Conservation (phyloP, 2,888 invertebrate species). For the Prenolepis imparis region DNA sequence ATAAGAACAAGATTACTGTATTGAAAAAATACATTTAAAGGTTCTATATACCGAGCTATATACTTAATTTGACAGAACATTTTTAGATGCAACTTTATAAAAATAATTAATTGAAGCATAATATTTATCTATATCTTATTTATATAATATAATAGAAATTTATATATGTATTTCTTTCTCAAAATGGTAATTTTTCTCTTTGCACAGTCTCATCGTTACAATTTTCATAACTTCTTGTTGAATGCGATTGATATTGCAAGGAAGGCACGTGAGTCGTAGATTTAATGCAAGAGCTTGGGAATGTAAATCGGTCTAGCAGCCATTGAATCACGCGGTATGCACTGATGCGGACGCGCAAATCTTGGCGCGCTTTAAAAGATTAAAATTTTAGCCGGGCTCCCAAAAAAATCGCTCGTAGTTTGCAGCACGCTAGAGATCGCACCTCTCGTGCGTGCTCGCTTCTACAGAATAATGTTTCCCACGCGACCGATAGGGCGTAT, state of each 20-base stretch:
- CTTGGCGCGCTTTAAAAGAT: conserved; percentile 54
- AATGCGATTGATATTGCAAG: conserved; percentile 1
- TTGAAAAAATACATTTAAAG: conserved; percentile 9
- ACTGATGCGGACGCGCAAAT: conserved; percentile 25
- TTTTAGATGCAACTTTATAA: background rate
- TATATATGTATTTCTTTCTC: background rate
- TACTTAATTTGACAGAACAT: background rate
- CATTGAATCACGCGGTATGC: conserved; percentile 31
- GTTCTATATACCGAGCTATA: too few species aligned
- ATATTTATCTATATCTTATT: background rate
- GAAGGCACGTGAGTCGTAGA: conserved; percentile 16
- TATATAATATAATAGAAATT: background rate
- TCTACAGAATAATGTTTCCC: conserved; percentile 78
- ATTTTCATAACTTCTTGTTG: conserved; percentile 24
- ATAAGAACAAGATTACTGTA: background rate
- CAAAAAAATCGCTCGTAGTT: conserved; percentile 60
- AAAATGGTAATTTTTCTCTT: background rate
- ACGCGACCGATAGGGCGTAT: conserved; percentile 76
- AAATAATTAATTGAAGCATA: background rate
- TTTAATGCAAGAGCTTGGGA: conserved; percentile 29
- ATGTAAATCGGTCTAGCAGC: conserved; percentile 31
- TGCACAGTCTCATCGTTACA: background rate
- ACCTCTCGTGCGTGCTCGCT: conserved; percentile 55
- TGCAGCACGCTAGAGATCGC: conserved; percentile 64
- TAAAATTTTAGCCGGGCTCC: conserved; percentile 63